Evolutionary conservation across 2,888 invertebrate genomes (phyloP).

Genomic region (Drosophila setosimentum): DNA sequence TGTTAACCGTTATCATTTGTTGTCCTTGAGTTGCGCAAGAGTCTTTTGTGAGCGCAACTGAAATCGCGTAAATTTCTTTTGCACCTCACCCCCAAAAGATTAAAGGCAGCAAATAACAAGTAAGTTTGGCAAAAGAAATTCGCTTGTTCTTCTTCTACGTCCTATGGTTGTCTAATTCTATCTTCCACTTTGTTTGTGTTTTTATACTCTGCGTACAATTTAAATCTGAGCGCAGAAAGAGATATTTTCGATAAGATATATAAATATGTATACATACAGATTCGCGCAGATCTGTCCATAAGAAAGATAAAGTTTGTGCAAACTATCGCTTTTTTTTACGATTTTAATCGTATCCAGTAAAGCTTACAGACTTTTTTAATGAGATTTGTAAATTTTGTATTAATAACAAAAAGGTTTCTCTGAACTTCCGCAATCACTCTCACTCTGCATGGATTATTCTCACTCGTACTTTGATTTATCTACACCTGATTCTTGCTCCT

Average conservation of each 20-base stretch:
- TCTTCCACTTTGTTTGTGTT: conserved; percentile 1
- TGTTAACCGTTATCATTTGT: conserved; percentile 80
- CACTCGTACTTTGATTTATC: neutral
- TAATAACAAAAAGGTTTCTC: neutral
- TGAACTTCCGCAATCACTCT: neutral
- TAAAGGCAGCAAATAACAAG: conserved; percentile 34
- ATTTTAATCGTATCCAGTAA: neutral
- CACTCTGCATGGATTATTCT: neutral
- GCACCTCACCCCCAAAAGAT: conserved; percentile 51
- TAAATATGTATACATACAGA: neutral
- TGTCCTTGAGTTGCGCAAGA: conserved; percentile 74
- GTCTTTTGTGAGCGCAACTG: conserved; percentile 54
- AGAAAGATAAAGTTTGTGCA: neutral
- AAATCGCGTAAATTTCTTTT: conserved; percentile 72
- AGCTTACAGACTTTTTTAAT: neutral
- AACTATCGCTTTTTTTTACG: neutral
- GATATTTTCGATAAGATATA: conserved; percentile 2
- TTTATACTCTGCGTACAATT: conserved; percentile 16
- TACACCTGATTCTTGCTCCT: neutral
- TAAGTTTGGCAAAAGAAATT: conserved; percentile 27
- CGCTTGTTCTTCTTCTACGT: conserved; percentile 23
- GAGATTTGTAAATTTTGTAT: neutral
- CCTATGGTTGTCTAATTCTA: conserved; percentile 38
- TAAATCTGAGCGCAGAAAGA: conserved; percentile 3
- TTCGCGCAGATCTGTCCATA: neutral